Base-by-base conservation (phyloP, 2,113 vertebrate genomes). In the Hemiprocne comata region DNA sequence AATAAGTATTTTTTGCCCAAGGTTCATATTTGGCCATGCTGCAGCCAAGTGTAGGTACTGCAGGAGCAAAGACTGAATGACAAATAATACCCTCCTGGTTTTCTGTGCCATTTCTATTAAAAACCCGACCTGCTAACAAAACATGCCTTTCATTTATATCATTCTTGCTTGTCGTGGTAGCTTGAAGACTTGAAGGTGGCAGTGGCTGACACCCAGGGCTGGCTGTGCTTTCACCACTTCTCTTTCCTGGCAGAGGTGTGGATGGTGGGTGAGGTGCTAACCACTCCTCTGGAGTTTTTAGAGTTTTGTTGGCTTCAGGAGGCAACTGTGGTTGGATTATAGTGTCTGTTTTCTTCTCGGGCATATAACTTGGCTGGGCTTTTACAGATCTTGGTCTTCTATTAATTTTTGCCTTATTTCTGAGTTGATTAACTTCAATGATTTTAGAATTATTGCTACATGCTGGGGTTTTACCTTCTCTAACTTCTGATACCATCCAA, bases 181-280 rank as follows among this genome's bases (percentile, higher is more conserved):
- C 94, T 80, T 77, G 97, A 91, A 92, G 94, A 48, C 83, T 83
- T 88, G 80, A 91, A 76, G 94, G 89, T 7, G 9, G 93, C 33
- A 70, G 38, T 38, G 89, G 86, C 20, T 85, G 95, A 91, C 87
- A 90, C 21, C 73, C 89, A 83, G 75, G 87, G 50, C 87, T 94
- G 89, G 93, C 77, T 57, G 20, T 6, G 19, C 66, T 97, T 91
- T 87, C n/a, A 33, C 86, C 89, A 64, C 75, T 73, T 71, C 72
- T 97, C 38, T 81, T 96, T 64, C 97, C 93, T 1, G 4, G 80
- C 7, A 85, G 31, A 79, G 97, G 94, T 89, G 97, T 88, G 21
- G 98, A 97, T 62, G 99, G 98, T 75, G 98, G 98, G 60, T 96
- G 98, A 94, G 99, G 98, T 79, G 96, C 44, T 23, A 98, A 89